A percentile compares a stretch with the other conserved stretches of the same genome.
These are phyloP conservation scores for Hypanus sabinus DNA, from an alignment of 2,113 vertebrate species.

Conservation along the genomic window DNA sequence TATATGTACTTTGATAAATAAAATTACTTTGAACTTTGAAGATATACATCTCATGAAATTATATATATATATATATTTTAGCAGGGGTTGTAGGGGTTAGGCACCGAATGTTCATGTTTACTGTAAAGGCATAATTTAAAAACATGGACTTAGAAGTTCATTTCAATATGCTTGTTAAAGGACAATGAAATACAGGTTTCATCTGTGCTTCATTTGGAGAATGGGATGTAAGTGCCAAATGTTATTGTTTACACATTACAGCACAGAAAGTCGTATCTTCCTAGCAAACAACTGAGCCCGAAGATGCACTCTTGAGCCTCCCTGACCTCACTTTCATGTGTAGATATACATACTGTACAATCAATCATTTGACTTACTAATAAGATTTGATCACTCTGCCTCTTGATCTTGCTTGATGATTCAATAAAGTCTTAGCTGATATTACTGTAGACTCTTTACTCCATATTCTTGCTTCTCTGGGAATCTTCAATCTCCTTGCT, in stretches of 20 bases:
- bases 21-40: too few relatives aligned
- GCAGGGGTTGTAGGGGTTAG: neutral
- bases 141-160: constrained; percentile 25
- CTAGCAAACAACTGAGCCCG: neutral
- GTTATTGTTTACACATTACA: constrained; percentile 19
- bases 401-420: too few relatives aligned
- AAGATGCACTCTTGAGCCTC: neutral
- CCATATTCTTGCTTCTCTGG: too few relatives aligned
- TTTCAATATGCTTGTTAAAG: constrained; percentile 26
- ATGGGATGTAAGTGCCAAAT: constrained; percentile 30
- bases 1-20: too few relatives aligned
- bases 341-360: too few relatives aligned
- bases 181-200: constrained; percentile 35
- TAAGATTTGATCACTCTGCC: too few relatives aligned
- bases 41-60: neutral
- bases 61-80: too few relatives aligned
- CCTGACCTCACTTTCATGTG: too few relatives aligned
- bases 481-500: too few relatives aligned
- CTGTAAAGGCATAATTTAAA: neutral
- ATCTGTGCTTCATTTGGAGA: constrained; percentile 31
- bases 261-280: neutral
- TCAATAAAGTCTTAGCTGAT: too few relatives aligned
- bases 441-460: too few relatives aligned
- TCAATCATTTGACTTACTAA: too few relatives aligned
- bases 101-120: neutral